Base-by-base conservation (phyloP, 1,140 invertebrate species). In the Cherax destructor region DNA sequence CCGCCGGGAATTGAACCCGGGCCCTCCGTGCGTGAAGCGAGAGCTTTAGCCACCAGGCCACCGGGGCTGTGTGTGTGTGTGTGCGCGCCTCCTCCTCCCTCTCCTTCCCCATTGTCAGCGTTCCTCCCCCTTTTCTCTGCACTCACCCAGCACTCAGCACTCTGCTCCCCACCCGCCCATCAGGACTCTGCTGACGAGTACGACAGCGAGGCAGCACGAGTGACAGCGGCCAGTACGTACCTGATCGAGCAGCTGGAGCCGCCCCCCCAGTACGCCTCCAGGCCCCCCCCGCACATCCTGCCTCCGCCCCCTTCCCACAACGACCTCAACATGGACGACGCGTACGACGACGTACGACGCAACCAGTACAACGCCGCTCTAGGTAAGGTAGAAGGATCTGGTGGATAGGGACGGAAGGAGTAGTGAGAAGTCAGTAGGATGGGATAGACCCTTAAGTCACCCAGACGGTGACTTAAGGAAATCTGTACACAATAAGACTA, bases 161-260 rank as follows among this genome's bases (percentile, higher is more conserved):
- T 74, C 83, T 47, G n/a, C 61, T 3, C 24, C 47, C 2, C 41
- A 30, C 50, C 61, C 5, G 49, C 50, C 72, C 84, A 13, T 9
- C 77, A 93, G 92, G 92, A 93, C 85, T 92, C 91, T 7, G 88
- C 88, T 47, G 91, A 91, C 76, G 92, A 92, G 21, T 93, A 92
- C 49, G 91, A 92, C 50, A 91, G 88, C 9, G 89, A 92, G 41
- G 91, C 88, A 0, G 88, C 91, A 5, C 41, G 92, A 16, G 88
- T 85, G 74, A 92, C 91, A 1, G 91, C 91, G 2, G 83, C 92
- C 41, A 79, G 87, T 41, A 93, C 88, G 2, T 93, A 92, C 84
- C 91, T 93, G 5, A 92, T 93, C 11, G 92, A 93, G n/a, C 92
- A 92, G 61, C 88, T 93, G 24, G 92, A 93, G 21, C 92, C 92